phyloP scores from a whole-genome alignment of 2,797 vertebrate genomes.

The Microchirus variegatus region DNA sequence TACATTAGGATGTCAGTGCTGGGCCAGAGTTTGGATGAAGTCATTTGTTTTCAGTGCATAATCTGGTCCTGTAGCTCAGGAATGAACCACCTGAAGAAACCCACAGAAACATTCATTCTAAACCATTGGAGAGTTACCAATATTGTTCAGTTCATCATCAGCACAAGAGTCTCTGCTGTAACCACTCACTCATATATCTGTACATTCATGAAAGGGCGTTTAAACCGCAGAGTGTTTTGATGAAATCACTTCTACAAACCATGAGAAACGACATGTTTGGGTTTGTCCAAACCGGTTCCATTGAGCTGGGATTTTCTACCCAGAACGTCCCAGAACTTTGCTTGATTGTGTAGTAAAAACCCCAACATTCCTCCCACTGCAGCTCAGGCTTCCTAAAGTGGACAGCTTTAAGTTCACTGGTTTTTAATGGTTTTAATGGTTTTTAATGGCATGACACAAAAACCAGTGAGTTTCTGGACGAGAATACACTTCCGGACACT shows the following conservation, averaged over 20 bases:
- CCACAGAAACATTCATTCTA: neutral
- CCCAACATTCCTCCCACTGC: constrained; percentile 57
- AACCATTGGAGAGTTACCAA: neutral
- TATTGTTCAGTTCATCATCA: no score
- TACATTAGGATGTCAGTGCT: constrained; percentile 26
- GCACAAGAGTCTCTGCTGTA: constrained; percentile 7
- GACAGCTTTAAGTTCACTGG: constrained; percentile 23
- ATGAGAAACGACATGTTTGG: constrained; percentile 44
- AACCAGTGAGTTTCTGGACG: constrained; percentile 16
- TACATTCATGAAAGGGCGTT: constrained; percentile 38
- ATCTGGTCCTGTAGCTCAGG: neutral
- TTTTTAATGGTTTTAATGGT: no score
- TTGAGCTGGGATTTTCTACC: constrained; percentile 48
- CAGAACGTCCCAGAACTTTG: constrained; percentile 56
- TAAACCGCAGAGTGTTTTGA: constrained; percentile 50
- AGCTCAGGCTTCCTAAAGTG: constrained; percentile 42
- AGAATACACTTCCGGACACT: constrained; percentile 27
- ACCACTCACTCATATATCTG: constrained; percentile 47
- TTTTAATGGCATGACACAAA: no score
- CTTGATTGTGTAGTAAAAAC: constrained; percentile 51
- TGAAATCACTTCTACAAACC: constrained; percentile 46
- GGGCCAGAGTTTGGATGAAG: constrained; percentile 29
- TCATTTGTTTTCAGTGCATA: constrained; percentile 5
- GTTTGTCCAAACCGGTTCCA: constrained; percentile 51
- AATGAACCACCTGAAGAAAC: neutral